Conservation (phyloP, 2,113 vertebrate species). For the Lycaon pictus region DNA sequence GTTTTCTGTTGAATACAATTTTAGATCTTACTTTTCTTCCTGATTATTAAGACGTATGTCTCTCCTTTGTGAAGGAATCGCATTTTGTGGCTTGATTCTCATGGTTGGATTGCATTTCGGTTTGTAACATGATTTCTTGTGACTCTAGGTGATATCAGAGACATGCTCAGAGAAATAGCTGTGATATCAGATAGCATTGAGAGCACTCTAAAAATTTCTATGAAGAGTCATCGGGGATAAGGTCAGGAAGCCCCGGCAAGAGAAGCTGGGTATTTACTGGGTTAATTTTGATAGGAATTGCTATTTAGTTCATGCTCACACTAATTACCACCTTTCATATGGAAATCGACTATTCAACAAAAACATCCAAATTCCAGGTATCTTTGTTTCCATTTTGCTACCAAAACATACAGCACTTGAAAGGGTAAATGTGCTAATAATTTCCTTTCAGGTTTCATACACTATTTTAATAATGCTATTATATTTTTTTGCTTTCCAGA, state of each 20-base stretch:
- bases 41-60: neutral
- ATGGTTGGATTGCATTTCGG: neutral
- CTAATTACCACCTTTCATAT: conserved; percentile 64
- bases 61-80: neutral
- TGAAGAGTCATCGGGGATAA: neutral
- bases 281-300: conserved; percentile 40
- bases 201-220: neutral
- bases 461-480: conserved; percentile 41
- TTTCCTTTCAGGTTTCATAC: neutral
- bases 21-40: neutral
- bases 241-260: neutral
- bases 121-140: conserved; percentile 42
- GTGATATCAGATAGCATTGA: neutral
- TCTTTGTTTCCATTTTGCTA: conserved; percentile 63
- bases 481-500: conserved; percentile 53
- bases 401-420: neutral
- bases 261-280: neutral
- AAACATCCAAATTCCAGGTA: neutral
- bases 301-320: neutral
- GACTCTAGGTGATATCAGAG: neutral
- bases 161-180: neutral
- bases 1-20: neutral
- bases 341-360: conserved; percentile 58
- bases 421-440: neutral
- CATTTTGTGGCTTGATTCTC: conserved; percentile 22